Conservation (phyloP, 2,113 vertebrate genomes). For the Tylochromis polylepis region DNA sequence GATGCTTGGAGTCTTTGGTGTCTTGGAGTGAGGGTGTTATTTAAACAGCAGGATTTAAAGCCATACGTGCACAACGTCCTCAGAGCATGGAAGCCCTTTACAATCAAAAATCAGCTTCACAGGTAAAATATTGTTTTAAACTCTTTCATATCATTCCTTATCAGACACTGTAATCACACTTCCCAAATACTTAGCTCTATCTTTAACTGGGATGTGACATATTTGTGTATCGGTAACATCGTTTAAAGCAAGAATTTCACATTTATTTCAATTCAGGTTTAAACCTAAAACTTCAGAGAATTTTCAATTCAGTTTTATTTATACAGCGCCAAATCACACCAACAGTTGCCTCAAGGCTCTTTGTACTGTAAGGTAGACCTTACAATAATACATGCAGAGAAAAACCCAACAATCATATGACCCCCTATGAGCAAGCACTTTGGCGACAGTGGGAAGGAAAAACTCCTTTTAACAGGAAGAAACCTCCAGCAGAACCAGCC, state of each 20-base stretch:
- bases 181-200: background rate
- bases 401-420: too few relatives aligned
- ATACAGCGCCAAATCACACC: too few relatives aligned
- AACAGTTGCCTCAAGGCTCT: too few relatives aligned
- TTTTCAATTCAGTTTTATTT: too few relatives aligned
- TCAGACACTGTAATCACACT: background rate
- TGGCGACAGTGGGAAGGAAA: background rate
- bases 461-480: background rate
- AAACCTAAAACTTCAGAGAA: too few relatives aligned
- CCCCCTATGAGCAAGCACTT: too few relatives aligned
- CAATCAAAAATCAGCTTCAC: background rate
- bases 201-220: too few relatives aligned
- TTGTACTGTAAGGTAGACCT: too few relatives aligned
- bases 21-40: background rate
- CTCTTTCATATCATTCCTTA: background rate
- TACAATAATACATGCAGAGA: too few relatives aligned
- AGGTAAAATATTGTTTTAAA: background rate
- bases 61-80: background rate
- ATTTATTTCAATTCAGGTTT: background rate
- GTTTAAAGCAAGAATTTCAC: background rate
- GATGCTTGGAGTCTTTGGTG: background rate
- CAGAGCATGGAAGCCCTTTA: background rate
- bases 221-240: too few relatives aligned
- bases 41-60: background rate
- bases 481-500: accelerated